Evolutionary conservation across 2,888 invertebrate species (phyloP).

Genomic region (Pristionchus arcanus): DNA sequence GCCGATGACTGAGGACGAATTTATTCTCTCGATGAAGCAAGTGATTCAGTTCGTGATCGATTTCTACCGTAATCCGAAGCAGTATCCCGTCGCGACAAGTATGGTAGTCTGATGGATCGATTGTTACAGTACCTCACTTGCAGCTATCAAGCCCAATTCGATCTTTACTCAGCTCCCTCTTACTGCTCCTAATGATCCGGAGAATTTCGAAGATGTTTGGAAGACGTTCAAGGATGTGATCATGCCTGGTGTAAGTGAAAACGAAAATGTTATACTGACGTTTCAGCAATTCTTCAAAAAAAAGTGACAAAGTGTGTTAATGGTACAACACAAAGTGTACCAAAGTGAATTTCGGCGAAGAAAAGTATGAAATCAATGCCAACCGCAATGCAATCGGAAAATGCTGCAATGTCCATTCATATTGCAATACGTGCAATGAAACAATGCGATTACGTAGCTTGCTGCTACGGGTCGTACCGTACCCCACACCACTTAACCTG

Average conservation of each 20-base stretch:
- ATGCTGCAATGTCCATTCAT: no score
- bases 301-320: no score
- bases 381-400: no score
- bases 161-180: slow-evolving; percentile 10
- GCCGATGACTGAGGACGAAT: slow-evolving; percentile 40
- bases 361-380: no score
- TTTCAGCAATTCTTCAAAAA: no score
- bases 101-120: neutral
- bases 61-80: slow-evolving; percentile 32
- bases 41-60: slow-evolving; percentile 31
- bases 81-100: slow-evolving; percentile 47
- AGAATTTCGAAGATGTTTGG: slow-evolving; percentile 1
- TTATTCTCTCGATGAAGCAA: slow-evolving; percentile 18
- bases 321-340: no score
- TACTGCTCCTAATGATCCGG: neutral
- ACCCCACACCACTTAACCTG: no score
- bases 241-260: neutral
- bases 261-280: no score
- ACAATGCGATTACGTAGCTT: no score
- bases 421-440: no score
- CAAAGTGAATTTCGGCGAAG: no score
- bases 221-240: slow-evolving; percentile 21
- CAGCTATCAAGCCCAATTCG: slow-evolving; percentile 13
- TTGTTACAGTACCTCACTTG: neutral
- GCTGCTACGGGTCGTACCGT: no score